A percentile compares a stretch with the other conserved stretches of the same genome.
phyloP scores from a whole-genome alignment of 2,113 vertebrate genomes.

The Heterocephalus glaber region DNA sequence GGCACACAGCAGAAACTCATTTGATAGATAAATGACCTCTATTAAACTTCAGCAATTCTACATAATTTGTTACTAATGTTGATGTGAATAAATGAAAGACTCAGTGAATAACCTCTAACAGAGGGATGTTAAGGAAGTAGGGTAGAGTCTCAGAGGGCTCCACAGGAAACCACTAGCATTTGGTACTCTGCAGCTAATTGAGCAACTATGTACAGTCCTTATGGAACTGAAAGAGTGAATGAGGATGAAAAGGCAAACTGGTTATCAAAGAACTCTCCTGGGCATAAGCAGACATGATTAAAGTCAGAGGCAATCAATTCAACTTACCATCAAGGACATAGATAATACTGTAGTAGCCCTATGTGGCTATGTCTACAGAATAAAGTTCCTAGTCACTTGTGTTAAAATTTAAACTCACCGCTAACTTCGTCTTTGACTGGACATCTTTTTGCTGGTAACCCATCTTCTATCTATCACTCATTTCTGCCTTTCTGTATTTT shows the following conservation, averaged over 20 bases:
- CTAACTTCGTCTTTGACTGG: not conserved
- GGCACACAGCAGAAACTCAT: not conserved
- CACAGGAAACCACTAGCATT: not conserved
- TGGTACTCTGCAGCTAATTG: not conserved
- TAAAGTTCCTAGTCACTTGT: not conserved
- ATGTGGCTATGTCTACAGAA: not conserved
- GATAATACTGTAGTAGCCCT: not conserved
- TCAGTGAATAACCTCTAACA: not conserved
- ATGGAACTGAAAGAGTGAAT: not conserved
- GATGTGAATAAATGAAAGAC: not conserved
- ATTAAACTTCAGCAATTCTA: not conserved
- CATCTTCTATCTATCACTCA: not conserved
- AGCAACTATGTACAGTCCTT: not conserved
- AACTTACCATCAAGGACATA: not conserved
- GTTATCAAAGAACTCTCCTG: not conserved
- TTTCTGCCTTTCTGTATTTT: constrained; percentile 14
- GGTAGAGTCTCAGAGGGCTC: not conserved
- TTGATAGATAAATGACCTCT: not conserved
- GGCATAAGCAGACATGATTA: not conserved
- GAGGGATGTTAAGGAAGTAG: not conserved
- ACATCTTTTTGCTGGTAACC: not conserved
- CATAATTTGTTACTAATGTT: not conserved
- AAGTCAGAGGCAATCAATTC: not conserved
- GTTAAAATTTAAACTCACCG: not conserved
- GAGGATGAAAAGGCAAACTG: not conserved